Base-by-base conservation (phyloP, 2,888 invertebrate species). In the Macaria liturata region DNA sequence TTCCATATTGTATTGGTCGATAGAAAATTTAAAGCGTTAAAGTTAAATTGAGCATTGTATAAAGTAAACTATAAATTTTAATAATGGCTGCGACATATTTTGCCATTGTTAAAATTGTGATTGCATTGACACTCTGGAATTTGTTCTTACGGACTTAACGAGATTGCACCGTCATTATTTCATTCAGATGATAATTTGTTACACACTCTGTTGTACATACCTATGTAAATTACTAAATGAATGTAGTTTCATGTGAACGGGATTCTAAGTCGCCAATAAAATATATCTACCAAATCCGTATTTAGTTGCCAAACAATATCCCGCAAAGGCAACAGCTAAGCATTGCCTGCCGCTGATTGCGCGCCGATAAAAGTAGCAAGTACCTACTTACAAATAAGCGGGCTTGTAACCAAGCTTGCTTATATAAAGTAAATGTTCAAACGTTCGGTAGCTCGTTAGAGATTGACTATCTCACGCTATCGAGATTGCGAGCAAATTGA, bases 401-500 rank as follows among this genome's bases (percentile, higher is more conserved):
- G 32, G 46, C 46, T 57, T 59, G 56, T 59, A 52, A 57, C 52
- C 49, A 34, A 60, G 58, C 51, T 60, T 60, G 51, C 55, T 55
- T 57, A 56, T 67, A 66, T 66, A 68, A 67, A 70, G 69, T 60
- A 60, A 60, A 60, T 67, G 67, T 68, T 70, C 48, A 51, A 65
- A 59, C 69, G 69, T 74, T 75, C 74, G 73, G 81, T 78, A 77
- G 81, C 75, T 78, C 72, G 78, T 77, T 77, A 74, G 68, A 80
- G 80, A 83, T 83, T 76, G 74, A 67, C 80, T 83, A 83, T 83
- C 82, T 75, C 76, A 73, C 74, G 77, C 71, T 79, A 81, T 84
- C 80, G 77, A 75, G 81, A 84, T 83, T 71, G 76, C 70, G 72
- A 81, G 76, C 80, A 84, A 85, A 85, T 85, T 84, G 84, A 83